Evolutionary conservation across 2,797 vertebrate species (phyloP), one percentile per base, ranked within the genome.

Genomic region (Xenops minutus): DNA sequence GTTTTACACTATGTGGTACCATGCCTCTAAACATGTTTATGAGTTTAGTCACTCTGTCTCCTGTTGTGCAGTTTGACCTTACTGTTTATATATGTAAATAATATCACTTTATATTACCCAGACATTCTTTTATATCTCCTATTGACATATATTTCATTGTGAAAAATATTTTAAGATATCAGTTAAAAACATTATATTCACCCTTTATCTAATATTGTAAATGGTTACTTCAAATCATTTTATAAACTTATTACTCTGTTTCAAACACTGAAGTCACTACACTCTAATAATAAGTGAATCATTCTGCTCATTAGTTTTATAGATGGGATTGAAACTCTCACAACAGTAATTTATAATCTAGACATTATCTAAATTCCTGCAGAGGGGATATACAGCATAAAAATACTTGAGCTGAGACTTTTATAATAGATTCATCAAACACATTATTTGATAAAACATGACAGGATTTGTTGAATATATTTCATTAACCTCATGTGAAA

Each of bases 21-120:
- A 27, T 1, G 5, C 18, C 12, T 59, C n/a, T 37, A 55, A 30
- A 80, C 0, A 0, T 19, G 24, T 24, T 26, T 37, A 37, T 18
- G 52, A 32, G 14, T 63, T 61, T 19, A 32, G 44, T 34, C 39
- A n/a, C 36, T 23, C 10, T 43, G 7, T 4, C 14, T 73, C 23
- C 24, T 83, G 10, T 51, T 67, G 9, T 37, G 29, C 14, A 56
- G 18, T 55, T 24, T 73, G 23, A 67, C 14, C 9, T 10, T 15
- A 6, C 4, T 8, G 10, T 55, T 82, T 78, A 32, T 14, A 48
- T 0, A 1, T 21, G 6, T 1, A 48, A 49, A 41, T 37, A 62
- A 22, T 21, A 52, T 63, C 1, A 22, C 12, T 80, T 89, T 29
- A 2, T 67, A 37, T 52, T 37, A 49, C 6, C 32, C 21, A 39